Evolutionary conservation across 1,140 invertebrate genomes (phyloP).

Genomic region (Scaptomyza montana): DNA sequence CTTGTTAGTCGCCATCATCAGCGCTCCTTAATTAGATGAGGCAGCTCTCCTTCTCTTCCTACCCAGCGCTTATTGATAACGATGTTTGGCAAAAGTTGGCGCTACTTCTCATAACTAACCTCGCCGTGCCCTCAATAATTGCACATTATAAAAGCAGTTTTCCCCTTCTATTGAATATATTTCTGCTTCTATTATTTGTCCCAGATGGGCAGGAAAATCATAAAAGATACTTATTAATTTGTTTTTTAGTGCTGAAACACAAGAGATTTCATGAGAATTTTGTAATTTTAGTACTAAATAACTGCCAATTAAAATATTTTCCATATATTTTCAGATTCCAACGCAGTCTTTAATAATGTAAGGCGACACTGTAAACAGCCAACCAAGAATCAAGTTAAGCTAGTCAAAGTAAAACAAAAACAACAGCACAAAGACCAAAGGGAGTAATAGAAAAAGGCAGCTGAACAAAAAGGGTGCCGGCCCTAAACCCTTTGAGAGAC

Average conservation of each 20-base stretch:
- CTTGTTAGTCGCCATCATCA: slow-evolving; percentile 29
- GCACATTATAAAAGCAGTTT: slow-evolving; percentile 18
- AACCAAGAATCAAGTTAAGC: slow-evolving; percentile 21
- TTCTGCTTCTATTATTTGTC: neutral
- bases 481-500: neutral
- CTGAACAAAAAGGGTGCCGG: neutral
- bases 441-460: neutral
- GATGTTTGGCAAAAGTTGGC: slow-evolving; percentile 11
- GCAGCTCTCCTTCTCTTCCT: neutral
- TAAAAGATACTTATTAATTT: neutral
- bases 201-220: no score
- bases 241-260: no score
- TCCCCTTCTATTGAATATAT: neutral
- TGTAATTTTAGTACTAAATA: neutral
- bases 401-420: slow-evolving; percentile 20
- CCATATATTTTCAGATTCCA: slow-evolving; percentile 15
- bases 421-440: slow-evolving; percentile 9
- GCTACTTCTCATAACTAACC: slow-evolving; percentile 1
- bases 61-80: slow-evolving; percentile 44
- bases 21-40: slow-evolving; percentile 46
- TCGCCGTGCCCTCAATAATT: slow-evolving; percentile 16
- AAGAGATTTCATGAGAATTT: neutral
- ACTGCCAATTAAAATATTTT: slow-evolving; percentile 3
- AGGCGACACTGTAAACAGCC: slow-evolving; percentile 22
- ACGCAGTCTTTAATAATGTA: slow-evolving; percentile 24